Conservation (phyloP, 1,140 invertebrate species). For the Leptinotarsa texana region DNA sequence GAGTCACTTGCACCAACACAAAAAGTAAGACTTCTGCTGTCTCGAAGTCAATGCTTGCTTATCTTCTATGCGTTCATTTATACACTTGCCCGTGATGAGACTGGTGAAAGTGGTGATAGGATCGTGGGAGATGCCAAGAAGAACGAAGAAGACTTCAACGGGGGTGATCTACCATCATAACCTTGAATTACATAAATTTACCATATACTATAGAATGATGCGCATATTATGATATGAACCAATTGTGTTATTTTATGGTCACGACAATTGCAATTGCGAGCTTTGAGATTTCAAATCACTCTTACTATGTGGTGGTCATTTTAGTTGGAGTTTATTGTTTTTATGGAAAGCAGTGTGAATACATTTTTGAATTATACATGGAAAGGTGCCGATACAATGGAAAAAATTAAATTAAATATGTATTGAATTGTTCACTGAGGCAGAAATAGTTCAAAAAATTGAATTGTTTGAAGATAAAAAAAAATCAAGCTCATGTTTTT, state of each 20-base stretch:
- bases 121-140: slow-evolving; percentile 25
- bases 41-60: slow-evolving; percentile 30
- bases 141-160: slow-evolving; percentile 7
- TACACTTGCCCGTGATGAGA: slow-evolving; percentile 31
- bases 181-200: slow-evolving; percentile 4
- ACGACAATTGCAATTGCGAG: not conserved
- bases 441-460: no score
- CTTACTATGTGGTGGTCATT: not conserved
- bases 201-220: not conserved
- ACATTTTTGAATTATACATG: no score
- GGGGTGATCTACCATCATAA: not conserved
- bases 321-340: no score
- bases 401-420: no score
- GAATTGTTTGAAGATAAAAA: no score
- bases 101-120: slow-evolving; percentile 42
- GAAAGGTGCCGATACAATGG: no score
- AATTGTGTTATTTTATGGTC: not conserved
- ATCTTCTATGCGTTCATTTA: slow-evolving; percentile 33
- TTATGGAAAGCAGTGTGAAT: no score
- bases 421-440: no score
- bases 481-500: no score
- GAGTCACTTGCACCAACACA: slow-evolving; percentile 33
- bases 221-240: not conserved
- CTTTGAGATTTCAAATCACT: not conserved
- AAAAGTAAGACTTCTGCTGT: slow-evolving; percentile 33